Percentiles rank a stretch among this genome's conserved stretches.
Evolutionary conservation across 2,113 vertebrate genomes (phyloP).

Genomic region (Heterocephalus glaber): DNA sequence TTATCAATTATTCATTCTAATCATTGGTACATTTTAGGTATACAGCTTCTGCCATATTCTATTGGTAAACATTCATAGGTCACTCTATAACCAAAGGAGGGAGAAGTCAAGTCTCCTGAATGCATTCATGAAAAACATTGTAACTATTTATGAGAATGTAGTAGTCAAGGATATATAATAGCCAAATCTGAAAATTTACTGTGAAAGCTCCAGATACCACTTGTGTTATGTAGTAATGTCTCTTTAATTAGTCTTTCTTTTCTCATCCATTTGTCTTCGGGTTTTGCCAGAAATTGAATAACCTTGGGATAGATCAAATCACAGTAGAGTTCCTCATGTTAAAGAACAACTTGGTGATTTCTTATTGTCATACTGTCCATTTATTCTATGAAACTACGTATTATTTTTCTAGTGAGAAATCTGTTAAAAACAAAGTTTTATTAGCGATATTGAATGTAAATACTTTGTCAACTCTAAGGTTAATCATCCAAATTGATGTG

Average conservation of each 20-base stretch:
- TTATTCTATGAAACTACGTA: not conserved
- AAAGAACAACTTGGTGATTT: not conserved
- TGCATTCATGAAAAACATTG: not conserved
- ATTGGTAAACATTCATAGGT: not conserved
- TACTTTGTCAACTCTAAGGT: not conserved
- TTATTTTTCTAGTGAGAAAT: not conserved
- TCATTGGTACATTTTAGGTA: too few relatives aligned
- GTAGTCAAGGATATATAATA: not conserved
- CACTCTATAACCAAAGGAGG: not conserved
- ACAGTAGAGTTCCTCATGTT: not conserved
- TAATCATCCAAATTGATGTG: not conserved
- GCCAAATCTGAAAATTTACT: not conserved
- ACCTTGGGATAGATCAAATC: not conserved
- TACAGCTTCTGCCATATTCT: not conserved
- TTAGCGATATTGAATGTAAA: not conserved
- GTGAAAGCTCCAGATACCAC: not conserved
- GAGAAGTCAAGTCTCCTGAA: not conserved
- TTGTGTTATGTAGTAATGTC: not conserved
- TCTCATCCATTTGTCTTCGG: not conserved
- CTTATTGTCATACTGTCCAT: not conserved
- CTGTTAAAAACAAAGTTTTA: not conserved
- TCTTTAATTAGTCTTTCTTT: not conserved
- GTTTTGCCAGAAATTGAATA: not conserved
- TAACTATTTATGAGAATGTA: not conserved
- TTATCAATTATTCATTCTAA: too few relatives aligned